phyloP scores from a whole-genome alignment of 2,888 invertebrate species.

The Lasioglossum vierecki region DNA sequence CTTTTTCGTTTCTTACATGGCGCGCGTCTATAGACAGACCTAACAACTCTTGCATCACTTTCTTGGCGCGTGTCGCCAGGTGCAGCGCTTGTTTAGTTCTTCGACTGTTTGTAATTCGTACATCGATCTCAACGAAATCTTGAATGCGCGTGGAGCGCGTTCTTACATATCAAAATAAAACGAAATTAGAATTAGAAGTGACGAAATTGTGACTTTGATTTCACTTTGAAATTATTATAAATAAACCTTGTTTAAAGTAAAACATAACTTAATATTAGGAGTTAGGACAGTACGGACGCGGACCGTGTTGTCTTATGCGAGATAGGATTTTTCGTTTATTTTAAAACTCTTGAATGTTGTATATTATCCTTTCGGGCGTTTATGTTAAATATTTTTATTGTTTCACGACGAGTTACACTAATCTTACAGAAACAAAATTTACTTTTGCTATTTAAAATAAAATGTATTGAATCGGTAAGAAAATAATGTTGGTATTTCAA shows the following conservation, averaged over 20 bases:
- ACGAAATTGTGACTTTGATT: background rate
- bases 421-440: no score
- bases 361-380: no score
- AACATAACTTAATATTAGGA: background rate
- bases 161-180: background rate
- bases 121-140: background rate
- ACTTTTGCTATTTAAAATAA: no score
- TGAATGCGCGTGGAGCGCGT: background rate
- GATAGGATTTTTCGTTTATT: no score
- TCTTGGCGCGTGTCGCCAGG: background rate
- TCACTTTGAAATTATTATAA: background rate
- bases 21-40: conserved; percentile 21
- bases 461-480: no score
- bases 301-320: background rate
- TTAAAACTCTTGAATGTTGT: no score
- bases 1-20: background rate
- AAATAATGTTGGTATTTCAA: no score
- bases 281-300: background rate
- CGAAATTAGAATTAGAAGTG: background rate
- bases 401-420: no score
- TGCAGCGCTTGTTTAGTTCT: background rate
- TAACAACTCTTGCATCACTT: conserved; percentile 58
- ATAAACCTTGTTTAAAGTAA: background rate
- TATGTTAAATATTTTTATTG: no score
- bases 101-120: background rate